Percentiles rank a stretch among this genome's conserved stretches.
Evolutionary conservation across 1,140 invertebrate species (phyloP).

Genomic region (Trichoplusia ni): DNA sequence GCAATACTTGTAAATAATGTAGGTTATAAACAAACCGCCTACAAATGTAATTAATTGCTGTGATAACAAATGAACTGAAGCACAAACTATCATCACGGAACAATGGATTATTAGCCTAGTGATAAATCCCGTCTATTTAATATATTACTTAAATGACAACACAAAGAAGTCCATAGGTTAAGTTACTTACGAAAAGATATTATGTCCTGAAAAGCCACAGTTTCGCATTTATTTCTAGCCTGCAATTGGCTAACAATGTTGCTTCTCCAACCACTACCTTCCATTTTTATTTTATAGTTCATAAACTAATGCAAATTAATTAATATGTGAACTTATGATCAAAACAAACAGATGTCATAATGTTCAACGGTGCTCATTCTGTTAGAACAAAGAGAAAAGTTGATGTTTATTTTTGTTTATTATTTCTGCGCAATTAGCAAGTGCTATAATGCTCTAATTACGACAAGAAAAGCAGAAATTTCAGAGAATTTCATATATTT

Average conservation of each 20-base stretch:
- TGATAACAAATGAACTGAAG: constrained; percentile 1
- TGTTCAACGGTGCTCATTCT: constrained; percentile 22
- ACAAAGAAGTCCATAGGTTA: constrained; percentile 63
- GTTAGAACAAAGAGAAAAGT: background rate
- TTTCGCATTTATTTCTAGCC: constrained; percentile 75
- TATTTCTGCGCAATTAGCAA: background rate
- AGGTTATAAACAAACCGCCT: constrained; percentile 12
- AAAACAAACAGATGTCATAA: constrained; percentile 74
- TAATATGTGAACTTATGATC: constrained; percentile 47
- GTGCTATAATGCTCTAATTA: background rate
- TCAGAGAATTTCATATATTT: constrained; percentile 8
- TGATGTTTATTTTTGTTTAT: background rate
- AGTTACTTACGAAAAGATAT: constrained; percentile 78
- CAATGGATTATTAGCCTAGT: constrained; percentile 30
- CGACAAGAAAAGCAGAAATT: constrained; percentile 1
- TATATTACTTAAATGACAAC: constrained; percentile 40
- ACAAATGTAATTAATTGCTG: background rate
- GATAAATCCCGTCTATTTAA: constrained; percentile 30
- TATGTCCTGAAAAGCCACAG: constrained; percentile 75
- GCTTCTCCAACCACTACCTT: constrained; percentile 76
- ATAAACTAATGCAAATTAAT: constrained; percentile 49
- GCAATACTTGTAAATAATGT: background rate
- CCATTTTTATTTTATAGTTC: constrained; percentile 59
- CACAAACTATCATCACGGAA: constrained; percentile 23
- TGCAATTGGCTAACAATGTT: constrained; percentile 74